A percentile compares a stretch with the other conserved stretches of the same genome.
Conservation (phyloP, 2,888 invertebrate species). For the Drosophila paucipuncta region DNA sequence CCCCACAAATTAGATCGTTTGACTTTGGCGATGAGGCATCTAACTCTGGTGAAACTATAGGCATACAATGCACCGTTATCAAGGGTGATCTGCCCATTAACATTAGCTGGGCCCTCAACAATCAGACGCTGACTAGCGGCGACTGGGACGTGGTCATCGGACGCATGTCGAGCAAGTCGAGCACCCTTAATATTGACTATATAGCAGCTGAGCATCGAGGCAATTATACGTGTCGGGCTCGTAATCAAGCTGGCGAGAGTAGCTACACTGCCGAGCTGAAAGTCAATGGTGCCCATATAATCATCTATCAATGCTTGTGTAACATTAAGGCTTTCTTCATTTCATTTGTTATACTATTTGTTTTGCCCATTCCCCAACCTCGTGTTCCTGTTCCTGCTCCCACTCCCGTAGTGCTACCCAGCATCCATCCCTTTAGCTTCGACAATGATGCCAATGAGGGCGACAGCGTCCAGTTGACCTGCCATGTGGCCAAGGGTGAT, state of each 20-base stretch:
- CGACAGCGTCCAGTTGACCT: constrained; percentile 88
- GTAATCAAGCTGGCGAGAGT: constrained; percentile 87
- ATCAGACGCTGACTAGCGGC: constrained; percentile 82
- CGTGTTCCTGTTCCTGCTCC: background rate
- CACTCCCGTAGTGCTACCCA: constrained; percentile 88
- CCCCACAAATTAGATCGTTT: constrained; percentile 90
- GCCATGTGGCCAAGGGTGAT: constrained; percentile 88
- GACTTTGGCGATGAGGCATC: constrained; percentile 90
- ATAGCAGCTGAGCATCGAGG: constrained; percentile 88
- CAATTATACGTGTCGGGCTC: constrained; percentile 88
- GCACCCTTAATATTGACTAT: constrained; percentile 88
- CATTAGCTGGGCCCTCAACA: constrained; percentile 88
- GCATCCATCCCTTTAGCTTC: constrained; percentile 86
- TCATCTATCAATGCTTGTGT: constrained; percentile 1
- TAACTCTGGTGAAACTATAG: constrained; percentile 91
- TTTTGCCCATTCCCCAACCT: constrained; percentile 7
- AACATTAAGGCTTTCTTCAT: constrained; percentile 11
- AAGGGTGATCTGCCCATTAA: constrained; percentile 89
- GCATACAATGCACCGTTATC: constrained; percentile 87
- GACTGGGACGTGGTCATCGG: constrained; percentile 83
- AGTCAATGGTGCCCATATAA: constrained; percentile 82
- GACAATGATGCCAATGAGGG: constrained; percentile 88
- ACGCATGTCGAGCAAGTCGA: constrained; percentile 86
- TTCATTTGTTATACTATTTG: constrained; percentile 32
- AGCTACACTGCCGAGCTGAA: constrained; percentile 85